Percentiles rank a stretch among this genome's conserved stretches.
Conservation (phyloP, 2,113 vertebrate genomes). For the Cariama cristata region DNA sequence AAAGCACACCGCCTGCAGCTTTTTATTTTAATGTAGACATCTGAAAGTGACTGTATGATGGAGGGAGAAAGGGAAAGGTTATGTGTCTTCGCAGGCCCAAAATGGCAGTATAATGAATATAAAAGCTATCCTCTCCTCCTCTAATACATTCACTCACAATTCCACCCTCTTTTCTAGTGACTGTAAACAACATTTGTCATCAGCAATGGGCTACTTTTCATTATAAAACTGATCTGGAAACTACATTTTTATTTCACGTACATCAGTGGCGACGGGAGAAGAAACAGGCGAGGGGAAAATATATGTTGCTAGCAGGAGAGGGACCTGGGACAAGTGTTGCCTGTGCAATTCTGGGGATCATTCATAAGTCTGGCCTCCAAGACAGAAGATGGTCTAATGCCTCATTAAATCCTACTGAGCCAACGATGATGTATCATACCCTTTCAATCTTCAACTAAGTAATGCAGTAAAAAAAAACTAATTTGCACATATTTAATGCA, state of each 20-base stretch:
- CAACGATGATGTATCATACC: constrained; percentile 74
- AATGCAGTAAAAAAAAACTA: constrained; percentile 69
- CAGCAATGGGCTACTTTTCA: constrained; percentile 74
- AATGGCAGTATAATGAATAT: constrained; percentile 76
- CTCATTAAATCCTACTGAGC: constrained; percentile 79
- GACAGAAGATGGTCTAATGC: constrained; percentile 78
- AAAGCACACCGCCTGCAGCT: constrained; percentile 68
- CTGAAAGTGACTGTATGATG: constrained; percentile 72
- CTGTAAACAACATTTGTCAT: constrained; percentile 80
- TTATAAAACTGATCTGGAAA: constrained; percentile 74
- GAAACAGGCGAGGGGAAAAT: constrained; percentile 56
- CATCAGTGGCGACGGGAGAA: constrained; percentile 28
- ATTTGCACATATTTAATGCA: constrained; percentile 81
- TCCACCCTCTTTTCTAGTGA: constrained; percentile 73
- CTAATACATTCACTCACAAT: constrained; percentile 77
- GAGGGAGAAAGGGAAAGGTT: constrained; percentile 73
- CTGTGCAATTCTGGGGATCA: constrained; percentile 56
- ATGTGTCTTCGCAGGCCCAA: constrained; percentile 74
- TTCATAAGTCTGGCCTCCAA: constrained; percentile 74
- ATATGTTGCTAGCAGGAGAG: constrained; percentile 37
- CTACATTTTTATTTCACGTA: constrained; percentile 76
- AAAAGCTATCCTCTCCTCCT: constrained; percentile 71
- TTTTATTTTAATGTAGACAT: constrained; percentile 79
- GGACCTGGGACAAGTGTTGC: constrained; percentile 48
- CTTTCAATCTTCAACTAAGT: constrained; percentile 78